Evolutionary conservation across 2,113 vertebrate species (phyloP).

Genomic region (Xiphophorus couchianus): DNA sequence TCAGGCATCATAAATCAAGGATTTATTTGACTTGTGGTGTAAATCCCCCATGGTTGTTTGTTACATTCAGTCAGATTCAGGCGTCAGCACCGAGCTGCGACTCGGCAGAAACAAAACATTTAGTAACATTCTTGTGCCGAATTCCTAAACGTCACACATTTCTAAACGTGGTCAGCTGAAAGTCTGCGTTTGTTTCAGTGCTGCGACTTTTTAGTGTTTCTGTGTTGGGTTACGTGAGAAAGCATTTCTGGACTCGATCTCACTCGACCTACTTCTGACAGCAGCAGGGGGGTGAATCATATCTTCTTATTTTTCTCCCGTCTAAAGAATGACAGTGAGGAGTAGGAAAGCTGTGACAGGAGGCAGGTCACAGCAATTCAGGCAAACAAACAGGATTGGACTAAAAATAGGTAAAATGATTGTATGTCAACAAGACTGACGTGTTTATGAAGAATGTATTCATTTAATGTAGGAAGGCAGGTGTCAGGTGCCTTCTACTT

Average conservation of each 20-base stretch:
- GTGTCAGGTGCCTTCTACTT: no score
- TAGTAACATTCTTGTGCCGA: neutral
- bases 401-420: slow-evolving; percentile 5
- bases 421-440: slow-evolving; percentile 8
- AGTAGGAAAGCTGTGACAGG: slow-evolving; percentile 16
- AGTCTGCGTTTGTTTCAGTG: neutral
- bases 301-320: slow-evolving; percentile 71
- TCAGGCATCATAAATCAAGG: neutral
- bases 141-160: neutral
- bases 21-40: neutral
- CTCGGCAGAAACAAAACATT: neutral
- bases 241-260: neutral
- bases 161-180: neutral
- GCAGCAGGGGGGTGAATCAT: neutral
- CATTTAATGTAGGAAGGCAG: neutral
- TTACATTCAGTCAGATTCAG: neutral
- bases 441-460: neutral
- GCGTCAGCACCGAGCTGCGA: neutral
- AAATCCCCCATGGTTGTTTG: neutral
- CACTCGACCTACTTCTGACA: slow-evolving; percentile 63
- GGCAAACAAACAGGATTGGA: slow-evolving; percentile 28
- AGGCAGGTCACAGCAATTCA: slow-evolving; percentile 35
- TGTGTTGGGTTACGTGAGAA: slow-evolving; percentile 25
- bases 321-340: slow-evolving; percentile 59
- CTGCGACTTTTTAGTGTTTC: slow-evolving; percentile 11